phyloP scores from a whole-genome alignment of 1,140 invertebrate species.

The Bombus balteatus region DNA sequence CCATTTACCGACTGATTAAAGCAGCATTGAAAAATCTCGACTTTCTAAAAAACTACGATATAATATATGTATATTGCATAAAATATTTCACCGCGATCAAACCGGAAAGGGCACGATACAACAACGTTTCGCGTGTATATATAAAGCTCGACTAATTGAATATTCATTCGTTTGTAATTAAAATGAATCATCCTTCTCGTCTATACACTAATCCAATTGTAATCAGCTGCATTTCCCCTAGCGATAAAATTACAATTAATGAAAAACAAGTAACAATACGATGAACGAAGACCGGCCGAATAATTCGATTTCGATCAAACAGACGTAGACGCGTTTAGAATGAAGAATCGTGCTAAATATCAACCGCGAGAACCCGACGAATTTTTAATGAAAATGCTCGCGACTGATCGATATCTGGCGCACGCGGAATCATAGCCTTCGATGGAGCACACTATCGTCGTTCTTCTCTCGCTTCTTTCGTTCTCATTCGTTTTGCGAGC shows the following conservation, averaged over 20 bases:
- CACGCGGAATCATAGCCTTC: neutral
- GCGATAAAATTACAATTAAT: neutral
- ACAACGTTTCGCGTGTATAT: too few species aligned
- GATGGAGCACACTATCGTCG: neutral
- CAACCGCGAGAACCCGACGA: too few species aligned
- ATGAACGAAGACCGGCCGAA: neutral
- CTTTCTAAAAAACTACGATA: too few species aligned
- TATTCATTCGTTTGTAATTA: neutral
- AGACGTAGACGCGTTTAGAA: neutral
- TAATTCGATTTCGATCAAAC: neutral
- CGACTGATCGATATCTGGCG: slow-evolving; percentile 3
- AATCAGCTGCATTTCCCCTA: neutral
- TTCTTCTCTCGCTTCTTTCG: neutral
- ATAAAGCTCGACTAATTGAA: neutral
- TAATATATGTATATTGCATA: neutral
- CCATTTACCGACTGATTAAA: neutral
- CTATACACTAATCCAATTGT: neutral
- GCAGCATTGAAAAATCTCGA: neutral
- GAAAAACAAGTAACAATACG: neutral
- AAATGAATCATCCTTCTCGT: neutral
- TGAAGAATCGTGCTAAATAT: neutral
- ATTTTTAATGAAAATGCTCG: slow-evolving; percentile 8
- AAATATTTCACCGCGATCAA: neutral
- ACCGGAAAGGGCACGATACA: neutral
- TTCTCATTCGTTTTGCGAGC: neutral